Base-by-base conservation (phyloP, 1,140 invertebrate species). In the Calliphora vicina region DNA sequence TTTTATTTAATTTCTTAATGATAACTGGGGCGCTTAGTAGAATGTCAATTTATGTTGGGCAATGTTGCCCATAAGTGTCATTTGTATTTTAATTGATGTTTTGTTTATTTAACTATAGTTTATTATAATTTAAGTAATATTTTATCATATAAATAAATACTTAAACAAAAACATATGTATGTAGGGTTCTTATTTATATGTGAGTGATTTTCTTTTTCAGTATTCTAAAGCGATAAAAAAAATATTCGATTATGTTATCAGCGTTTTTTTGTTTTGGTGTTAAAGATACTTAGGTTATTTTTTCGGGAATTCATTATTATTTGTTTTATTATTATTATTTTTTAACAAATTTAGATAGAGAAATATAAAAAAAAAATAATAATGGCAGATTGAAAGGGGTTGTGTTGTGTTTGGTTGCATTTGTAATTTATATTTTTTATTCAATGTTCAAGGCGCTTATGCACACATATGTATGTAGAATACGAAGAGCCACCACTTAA, bases 11-110 rank as follows among this genome's bases (percentile, higher is more conserved):
- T 35, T 27, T 35, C 35, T 35, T 10, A 0, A 8, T 12, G 4
- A 73, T 15, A 25, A 15, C 2, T 17, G 27, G 10, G 76, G 15
- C 12, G 8, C 12, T 50, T 50, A 50, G 17, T 8, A 43, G 76
- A 78, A 72, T 82, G 72, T 82, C 82, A 82, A 76, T 82, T 82
- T 82, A 45, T 25, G 13, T 35, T 76, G 27, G 50, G 27, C 20
- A 27, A 23, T 82, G 82, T 82, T 73, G 42, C 15, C 82, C 35
- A 23, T 74, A 71, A 26, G 45, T 82, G 29, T 83, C 82, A 80
- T 61, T 83, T 83, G 73, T 35, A 80, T 83, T 83, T 83, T 83
- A 83, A 83, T 83, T 80, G 82, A 83, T 83, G 74, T 83, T 83
- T 83, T 83, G 57, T 80, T 80, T 83, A 80, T 82, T 50, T 82